Base-by-base conservation (phyloP, 2,888 invertebrate species). In the Rhamphomyia laevipes region DNA sequence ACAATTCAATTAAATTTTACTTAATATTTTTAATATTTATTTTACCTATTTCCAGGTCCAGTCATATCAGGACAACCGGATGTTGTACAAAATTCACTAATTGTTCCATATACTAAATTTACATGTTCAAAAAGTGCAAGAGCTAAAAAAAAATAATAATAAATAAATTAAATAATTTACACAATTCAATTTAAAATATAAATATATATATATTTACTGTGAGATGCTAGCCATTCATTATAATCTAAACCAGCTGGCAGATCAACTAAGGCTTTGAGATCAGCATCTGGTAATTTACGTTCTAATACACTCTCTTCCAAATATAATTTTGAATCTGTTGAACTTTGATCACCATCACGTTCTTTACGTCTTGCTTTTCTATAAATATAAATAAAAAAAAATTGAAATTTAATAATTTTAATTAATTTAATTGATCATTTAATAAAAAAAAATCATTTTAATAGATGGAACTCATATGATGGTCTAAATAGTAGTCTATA, bases 141-240 rank as follows among this genome's bases (percentile, higher is more conserved):
- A 57, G 92, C 89, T 89, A 75, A 38, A 79, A 77, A 23, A 42
- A n/a, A 23, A 42, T 17, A 37, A 37, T 4, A 37, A 15, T 9
- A 15, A 37, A 37, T 33, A n/a, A 12, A n/a, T 33, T 33, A 33
- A 6, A 31, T 30, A 30, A 30, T 30, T 9, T 30, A 30, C 7
- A 11, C 30, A 9, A 30, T 30, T 9, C 30, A 11, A 6, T 9
- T 30, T 30, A 30, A 30, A 30, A 30, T 30, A 11, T 13, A 4
- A 37, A 37, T 15, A 37, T 2, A 37, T 37, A 37, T n/a, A 51
- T 55, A 76, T 85, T 80, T 73, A 94, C 93, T 94, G 73, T 99
- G 96, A 58, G 94, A 95, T 59, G 97, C 97, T 65, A 99, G 84
- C 97, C 99, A 99, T 80, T 99, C 99, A 74, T 96, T 94, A 76